Percentiles rank a stretch among this genome's conserved stretches.
phyloP scores from a whole-genome alignment of 35 echinoderm and acorn worm genomes.

The Anneissia japonica region DNA sequence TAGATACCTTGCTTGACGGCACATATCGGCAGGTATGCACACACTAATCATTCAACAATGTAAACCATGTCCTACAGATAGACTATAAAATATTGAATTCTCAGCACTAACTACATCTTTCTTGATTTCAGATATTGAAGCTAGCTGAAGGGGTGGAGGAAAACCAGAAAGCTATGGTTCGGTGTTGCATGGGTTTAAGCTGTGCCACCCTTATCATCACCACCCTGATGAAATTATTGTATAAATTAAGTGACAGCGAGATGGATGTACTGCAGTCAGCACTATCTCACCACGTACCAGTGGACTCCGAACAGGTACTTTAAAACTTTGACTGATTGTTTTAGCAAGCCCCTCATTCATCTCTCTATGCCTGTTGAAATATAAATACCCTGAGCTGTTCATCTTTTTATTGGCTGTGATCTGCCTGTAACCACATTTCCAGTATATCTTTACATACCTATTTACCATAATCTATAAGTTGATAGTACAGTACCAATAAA shows the following conservation, averaged over 20 bases:
- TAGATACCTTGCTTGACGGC: conserved; percentile 88
- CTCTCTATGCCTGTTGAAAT: too few relatives aligned
- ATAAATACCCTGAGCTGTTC: too few relatives aligned
- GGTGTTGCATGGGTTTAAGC: conserved; percentile 83
- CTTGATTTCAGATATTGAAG: conserved; percentile 65
- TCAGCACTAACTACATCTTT: neutral
- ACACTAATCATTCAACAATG: too few relatives aligned
- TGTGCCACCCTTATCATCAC: conserved; percentile 65
- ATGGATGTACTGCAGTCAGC: conserved; percentile 44
- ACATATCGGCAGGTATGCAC: conserved; percentile 76
- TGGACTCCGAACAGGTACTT: conserved; percentile 68
- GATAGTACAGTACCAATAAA: too few relatives aligned
- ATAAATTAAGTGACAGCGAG: conserved; percentile 58
- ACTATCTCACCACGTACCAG: conserved; percentile 55
- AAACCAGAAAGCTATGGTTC: conserved; percentile 68
- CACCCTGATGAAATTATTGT: conserved; percentile 47
- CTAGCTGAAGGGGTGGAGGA: conserved; percentile 96
- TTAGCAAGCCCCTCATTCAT: too few relatives aligned
- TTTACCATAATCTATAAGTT: too few relatives aligned
- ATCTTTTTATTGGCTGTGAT: too few relatives aligned
- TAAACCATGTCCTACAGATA: neutral
- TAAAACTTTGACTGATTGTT: too few relatives aligned
- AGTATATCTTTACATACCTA: too few relatives aligned
- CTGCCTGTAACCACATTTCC: too few relatives aligned
- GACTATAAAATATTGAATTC: neutral